A percentile compares a stretch with the other conserved stretches of the same genome.
phyloP scores from a whole-genome alignment of 2,113 vertebrate genomes.

The Thamnaconus septentrionalis region DNA sequence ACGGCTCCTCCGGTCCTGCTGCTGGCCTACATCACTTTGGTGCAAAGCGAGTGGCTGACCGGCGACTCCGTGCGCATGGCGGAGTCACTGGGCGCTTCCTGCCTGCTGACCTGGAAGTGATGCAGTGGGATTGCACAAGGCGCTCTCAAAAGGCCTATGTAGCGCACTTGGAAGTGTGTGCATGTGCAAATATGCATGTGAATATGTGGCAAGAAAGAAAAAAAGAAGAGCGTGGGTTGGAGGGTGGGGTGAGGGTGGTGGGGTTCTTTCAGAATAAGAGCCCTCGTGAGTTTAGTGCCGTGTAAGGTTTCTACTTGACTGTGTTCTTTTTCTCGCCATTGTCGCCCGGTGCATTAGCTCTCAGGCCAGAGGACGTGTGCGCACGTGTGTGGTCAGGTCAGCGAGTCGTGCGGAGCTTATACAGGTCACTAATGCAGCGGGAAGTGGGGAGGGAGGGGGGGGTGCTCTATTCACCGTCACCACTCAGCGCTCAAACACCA shows the following conservation, averaged over 20 bases:
- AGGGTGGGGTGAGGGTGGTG: background rate
- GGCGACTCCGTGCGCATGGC: constrained; percentile 39
- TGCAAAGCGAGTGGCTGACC: constrained; percentile 36
- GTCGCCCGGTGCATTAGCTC: constrained; percentile 40
- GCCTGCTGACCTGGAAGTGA: constrained; percentile 74
- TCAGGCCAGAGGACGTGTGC: constrained; percentile 34
- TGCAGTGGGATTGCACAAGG: constrained; percentile 46
- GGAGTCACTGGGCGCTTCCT: constrained; percentile 53
- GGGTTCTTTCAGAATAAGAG: constrained; percentile 40
- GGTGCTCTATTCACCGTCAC: constrained; percentile 42
- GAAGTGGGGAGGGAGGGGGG: constrained; percentile 10
- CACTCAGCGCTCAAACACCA: constrained; percentile 52
- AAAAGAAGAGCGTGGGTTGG: background rate
- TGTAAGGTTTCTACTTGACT: constrained; percentile 41
- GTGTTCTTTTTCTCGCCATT: constrained; percentile 34
- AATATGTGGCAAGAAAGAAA: constrained; percentile 11
- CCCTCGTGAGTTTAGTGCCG: constrained; percentile 16
- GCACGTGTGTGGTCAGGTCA: constrained; percentile 48
- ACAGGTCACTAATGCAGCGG: constrained; percentile 69
- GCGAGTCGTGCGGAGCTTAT: constrained; percentile 57
- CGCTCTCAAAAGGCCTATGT: constrained; percentile 33
- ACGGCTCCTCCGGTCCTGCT: constrained; percentile 2
- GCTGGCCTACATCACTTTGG: constrained; percentile 16
- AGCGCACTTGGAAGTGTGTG: constrained; percentile 31
- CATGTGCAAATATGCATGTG: constrained; percentile 21